Evolutionary conservation across 1,140 invertebrate species (phyloP).

Genomic region (Drosophila nannoptera): DNA sequence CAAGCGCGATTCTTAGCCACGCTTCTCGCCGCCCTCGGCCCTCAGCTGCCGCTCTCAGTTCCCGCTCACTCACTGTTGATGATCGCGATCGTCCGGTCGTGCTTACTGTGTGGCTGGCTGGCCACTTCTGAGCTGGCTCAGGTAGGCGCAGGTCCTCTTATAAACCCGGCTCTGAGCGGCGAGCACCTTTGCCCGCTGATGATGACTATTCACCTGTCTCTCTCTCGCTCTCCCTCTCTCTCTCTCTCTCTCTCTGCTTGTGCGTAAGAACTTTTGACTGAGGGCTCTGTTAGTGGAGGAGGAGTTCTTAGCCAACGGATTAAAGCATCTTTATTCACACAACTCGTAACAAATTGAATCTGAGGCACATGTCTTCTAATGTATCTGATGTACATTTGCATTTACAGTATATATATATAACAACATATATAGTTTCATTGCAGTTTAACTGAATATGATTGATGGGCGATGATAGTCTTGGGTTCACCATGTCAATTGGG

Average conservation of each 20-base stretch:
- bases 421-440: conserved; percentile 18
- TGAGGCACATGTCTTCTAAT: conserved; percentile 49
- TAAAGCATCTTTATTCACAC: conserved; percentile 33
- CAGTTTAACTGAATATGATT: neutral
- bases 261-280: neutral
- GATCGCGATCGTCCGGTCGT: conserved; percentile 33
- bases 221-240: neutral
- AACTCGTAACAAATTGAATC: conserved; percentile 40
- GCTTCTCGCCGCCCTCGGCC: neutral
- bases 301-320: conserved; percentile 27
- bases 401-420: neutral
- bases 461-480: conserved; percentile 1
- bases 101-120: conserved; percentile 49
- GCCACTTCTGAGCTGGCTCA: conserved; percentile 59
- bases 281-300: too few relatives aligned
- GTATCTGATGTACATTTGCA: conserved; percentile 14
- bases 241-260: neutral
- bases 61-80: conserved; percentile 17
- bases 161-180: conserved; percentile 44
- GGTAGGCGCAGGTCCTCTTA: conserved; percentile 63
- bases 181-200: conserved; percentile 23
- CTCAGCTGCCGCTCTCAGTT: neutral
- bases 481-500: neutral
- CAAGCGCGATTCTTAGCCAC: conserved; percentile 11
- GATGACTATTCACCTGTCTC: conserved; percentile 6